Base-by-base conservation (phyloP, 2,888 invertebrate species). In the Mechanitis mazaeus region DNA sequence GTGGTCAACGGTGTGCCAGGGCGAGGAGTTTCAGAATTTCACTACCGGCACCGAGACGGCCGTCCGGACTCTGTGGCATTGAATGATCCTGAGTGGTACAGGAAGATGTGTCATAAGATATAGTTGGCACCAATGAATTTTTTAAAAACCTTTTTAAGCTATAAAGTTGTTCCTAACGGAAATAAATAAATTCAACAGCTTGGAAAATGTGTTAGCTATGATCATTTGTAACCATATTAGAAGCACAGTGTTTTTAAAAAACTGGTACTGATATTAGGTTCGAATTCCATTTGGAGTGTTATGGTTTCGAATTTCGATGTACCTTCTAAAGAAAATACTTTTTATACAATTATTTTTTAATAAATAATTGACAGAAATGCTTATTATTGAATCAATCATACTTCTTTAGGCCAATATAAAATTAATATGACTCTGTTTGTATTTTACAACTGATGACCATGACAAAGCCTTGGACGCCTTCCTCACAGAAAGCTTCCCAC, bases 11-110 rank as follows among this genome's bases (percentile, higher is more conserved):
- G 93, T 0, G 79, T 93, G 0, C 86, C 89, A 0, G 95, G 95
- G 0, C 92, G 92, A 65, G 95, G 95, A 0, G 91, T 95, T 38
- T 93, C 93, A 0, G 95, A 95, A 80, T 94, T 94, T 87, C 92
- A 95, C 74, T 95, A 95, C 79, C 84, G 92, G 55, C 90, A 93
- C 74, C 78, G 77, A 9, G 87, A 80, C 7, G 93, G 93, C 0
- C 80, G 93, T 2, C 92, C 93, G 0, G 87, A 87, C 38, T 67
- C 72, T 7, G 81, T 76, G 0, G 77, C 86, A 7, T 72, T 71
- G 7, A 71, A 76, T 33, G 93, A 93, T 77, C 92, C 93, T 0
- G 86, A 90, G 63, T 93, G 93, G 93, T 93, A 86, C 79, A 76
- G 85, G 69, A 79, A 88, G 72, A 76, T 91, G 85, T 80, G 85